Evolutionary conservation across 2,797 vertebrate species (phyloP), one percentile per base, ranked within the genome.

Genomic region (Pipistrellus pygmaeus): DNA sequence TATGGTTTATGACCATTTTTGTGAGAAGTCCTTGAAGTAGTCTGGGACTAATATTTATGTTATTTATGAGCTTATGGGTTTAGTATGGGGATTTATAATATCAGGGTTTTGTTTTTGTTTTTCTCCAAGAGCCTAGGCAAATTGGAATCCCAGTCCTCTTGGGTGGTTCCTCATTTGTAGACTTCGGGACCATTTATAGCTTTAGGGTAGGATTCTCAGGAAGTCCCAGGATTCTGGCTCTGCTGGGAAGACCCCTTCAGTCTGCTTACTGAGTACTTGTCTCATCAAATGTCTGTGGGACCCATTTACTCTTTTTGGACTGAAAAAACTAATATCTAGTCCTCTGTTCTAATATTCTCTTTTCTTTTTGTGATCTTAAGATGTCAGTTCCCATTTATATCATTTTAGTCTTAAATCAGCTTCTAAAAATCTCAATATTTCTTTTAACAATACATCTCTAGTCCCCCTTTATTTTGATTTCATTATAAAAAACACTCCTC

Each of bases 391-490:
- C 86, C 48, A 27, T 78, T 78, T 20, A 15, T 66, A 55, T 53
- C 55, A 82, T 60, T 93, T 90, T 32, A 84, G 60, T 46, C 92
- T 78, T 85, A 90, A 21, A 78, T 85, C 73, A 88, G 62, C 88
- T 88, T 89, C 92, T 68, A 88, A 93, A 93, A 80, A 85, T 88
- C 88, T 90, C 87, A 12, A 13, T 20, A 0, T 87, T 92, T 94
- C 89, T 89, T 93, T 96, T 51, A 93, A 89, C 84, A 60, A 69
- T 62, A 25, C 30, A 35, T 87, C 62, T 75, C 78, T 41, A 73
- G 41, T 92, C 93, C 93, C 76, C 46, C 25, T 95, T 92, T 93
- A 87, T 94, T 94, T 95, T 88, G 51, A 85, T 96, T 95, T 95
- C 38, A 78, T 91, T 94, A 88, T 88, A 32, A 93, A 94, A 53